Percentiles rank a stretch among this genome's conserved stretches.
Conservation (phyloP, 2,797 vertebrate genomes). For the Enteromius viviparus region DNA sequence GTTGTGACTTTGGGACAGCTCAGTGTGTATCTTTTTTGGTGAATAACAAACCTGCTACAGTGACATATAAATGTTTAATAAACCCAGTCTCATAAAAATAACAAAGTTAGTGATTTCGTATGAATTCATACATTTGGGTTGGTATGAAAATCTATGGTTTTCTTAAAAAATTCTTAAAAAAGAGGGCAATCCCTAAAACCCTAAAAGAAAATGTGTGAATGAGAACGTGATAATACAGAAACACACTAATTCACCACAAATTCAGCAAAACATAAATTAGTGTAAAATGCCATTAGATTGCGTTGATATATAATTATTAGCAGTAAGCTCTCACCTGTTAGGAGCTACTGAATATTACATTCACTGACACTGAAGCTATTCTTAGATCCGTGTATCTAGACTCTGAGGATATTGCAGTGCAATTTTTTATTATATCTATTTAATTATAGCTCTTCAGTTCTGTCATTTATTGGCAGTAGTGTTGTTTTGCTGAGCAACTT, state of each 20-base stretch:
- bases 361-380: constrained; percentile 1
- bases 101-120: background rate
- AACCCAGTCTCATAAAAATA: background rate
- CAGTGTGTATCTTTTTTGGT: background rate
- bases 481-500: background rate
- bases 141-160: background rate
- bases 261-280: background rate
- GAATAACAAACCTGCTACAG: background rate
- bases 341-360: constrained; percentile 4
- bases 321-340: background rate
- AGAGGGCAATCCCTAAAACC: background rate
- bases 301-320: background rate
- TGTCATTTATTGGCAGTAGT: background rate
- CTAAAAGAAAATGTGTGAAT: background rate
- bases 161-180: too few relatives aligned
- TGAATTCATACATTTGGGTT: background rate
- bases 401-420: background rate
- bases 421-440: constrained; percentile 4
- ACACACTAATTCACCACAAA: background rate
- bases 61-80: background rate
- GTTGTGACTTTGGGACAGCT: background rate
- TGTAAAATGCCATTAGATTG: background rate
- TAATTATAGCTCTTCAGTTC: background rate
- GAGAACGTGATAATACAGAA: background rate
- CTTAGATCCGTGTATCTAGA: background rate